Conservation (phyloP, 2,113 vertebrate genomes). For the Chascanopsetta lugubris region DNA sequence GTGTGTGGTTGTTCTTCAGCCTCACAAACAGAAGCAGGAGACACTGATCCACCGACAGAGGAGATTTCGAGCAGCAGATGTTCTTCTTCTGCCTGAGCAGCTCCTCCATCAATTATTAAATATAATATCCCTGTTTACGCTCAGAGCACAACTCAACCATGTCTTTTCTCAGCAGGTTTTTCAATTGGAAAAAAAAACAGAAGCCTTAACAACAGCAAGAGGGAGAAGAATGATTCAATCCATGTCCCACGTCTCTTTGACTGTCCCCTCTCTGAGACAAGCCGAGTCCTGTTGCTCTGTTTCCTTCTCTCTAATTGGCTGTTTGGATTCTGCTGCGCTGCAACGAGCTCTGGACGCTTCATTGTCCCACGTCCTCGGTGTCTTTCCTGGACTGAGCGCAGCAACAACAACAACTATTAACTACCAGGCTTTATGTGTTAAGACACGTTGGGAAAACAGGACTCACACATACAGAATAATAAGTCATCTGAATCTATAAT, state of each 20-base stretch:
- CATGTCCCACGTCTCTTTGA: constrained; percentile 8
- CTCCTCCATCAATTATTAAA: background rate
- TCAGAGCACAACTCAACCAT: no score
- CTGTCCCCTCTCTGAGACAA: constrained; percentile 33
- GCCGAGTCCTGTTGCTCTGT: constrained; percentile 21
- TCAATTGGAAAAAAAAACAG: no score
- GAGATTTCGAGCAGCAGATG: background rate
- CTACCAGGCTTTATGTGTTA: constrained; percentile 5
- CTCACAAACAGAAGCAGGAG: background rate
- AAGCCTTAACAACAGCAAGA: no score
- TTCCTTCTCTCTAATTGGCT: constrained; percentile 48
- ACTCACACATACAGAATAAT: background rate
- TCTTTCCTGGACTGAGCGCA: background rate
- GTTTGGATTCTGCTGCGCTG: constrained; percentile 31
- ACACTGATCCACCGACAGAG: background rate
- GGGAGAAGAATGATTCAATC: no score
- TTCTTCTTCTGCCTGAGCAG: background rate
- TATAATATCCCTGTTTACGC: no score
- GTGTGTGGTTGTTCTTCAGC: background rate
- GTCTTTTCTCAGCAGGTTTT: no score
- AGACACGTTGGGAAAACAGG: background rate
- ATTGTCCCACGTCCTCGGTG: background rate
- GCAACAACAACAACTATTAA: constrained; percentile 12
- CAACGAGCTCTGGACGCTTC: constrained; percentile 11
- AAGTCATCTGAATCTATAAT: constrained; percentile 42